These are phyloP conservation scores for Bursaphelenchus okinawaensis DNA, from an alignment of 2,888 invertebrate species.

Conservation along the genomic window DNA sequence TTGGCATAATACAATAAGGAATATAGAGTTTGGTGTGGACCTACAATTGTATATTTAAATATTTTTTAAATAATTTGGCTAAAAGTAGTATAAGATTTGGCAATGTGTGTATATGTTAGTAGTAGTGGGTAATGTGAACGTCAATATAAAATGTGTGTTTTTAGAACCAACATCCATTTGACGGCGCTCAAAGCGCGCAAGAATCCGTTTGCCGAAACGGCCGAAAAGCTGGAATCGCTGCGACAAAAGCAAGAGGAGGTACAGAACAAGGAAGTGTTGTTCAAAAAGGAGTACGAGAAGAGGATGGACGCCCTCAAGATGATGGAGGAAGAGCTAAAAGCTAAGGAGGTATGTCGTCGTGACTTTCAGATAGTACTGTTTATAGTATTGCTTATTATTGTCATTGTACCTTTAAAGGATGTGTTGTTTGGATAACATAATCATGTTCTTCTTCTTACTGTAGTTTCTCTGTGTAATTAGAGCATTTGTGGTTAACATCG, in stretches of 20 bases:
- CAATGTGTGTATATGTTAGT: background rate
- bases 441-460: too few relatives aligned
- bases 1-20: too few relatives aligned
- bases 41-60: background rate
- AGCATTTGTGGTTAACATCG: too few relatives aligned
- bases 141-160: constrained; percentile 1
- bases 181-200: constrained; percentile 23
- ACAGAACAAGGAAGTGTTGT: constrained; percentile 16
- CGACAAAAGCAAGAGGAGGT: constrained; percentile 32
- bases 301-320: constrained; percentile 19
- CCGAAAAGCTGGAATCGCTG: constrained; percentile 30
- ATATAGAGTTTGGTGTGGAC: background rate
- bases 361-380: background rate
- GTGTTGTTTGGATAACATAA: too few relatives aligned
- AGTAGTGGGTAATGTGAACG: background rate
- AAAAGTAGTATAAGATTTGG: background rate
- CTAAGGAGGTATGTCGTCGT: constrained; percentile 25
- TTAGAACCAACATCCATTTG: constrained; percentile 29
- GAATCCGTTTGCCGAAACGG: constrained; percentile 26
- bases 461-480: too few relatives aligned
- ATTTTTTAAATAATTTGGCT: background rate
- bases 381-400: too few relatives aligned
- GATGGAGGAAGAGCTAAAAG: constrained; percentile 21
- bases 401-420: too few relatives aligned
- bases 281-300: constrained; percentile 23